phyloP scores from a whole-genome alignment of 2,113 vertebrate species.

The Misgurnus anguillicaudatus region DNA sequence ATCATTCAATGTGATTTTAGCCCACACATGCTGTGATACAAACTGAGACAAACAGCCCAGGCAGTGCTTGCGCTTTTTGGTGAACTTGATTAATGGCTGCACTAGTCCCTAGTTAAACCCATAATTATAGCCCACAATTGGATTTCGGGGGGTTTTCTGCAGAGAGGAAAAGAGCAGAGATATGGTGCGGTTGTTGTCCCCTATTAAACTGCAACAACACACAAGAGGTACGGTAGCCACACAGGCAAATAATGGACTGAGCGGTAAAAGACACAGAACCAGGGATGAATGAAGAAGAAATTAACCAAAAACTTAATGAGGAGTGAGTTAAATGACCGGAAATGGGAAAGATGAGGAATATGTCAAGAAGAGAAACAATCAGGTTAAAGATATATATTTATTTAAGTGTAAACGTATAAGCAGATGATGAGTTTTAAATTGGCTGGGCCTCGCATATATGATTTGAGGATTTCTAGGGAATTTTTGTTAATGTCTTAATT shows the following conservation, averaged over 20 bases:
- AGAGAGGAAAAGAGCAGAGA: constrained; percentile 9
- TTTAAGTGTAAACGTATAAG: neutral
- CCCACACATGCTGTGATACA: constrained; percentile 17
- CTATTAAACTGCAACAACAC: constrained; percentile 38
- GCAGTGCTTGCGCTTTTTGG: constrained; percentile 19
- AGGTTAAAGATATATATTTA: neutral
- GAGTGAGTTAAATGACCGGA: neutral
- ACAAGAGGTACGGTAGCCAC: neutral
- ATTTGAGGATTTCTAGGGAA: neutral
- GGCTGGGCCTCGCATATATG: neutral
- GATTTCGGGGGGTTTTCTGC: constrained; percentile 44
- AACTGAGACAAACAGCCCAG: constrained; percentile 12
- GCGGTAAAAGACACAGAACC: neutral
- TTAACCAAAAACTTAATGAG: neutral
- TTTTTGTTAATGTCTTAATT: constrained; percentile 45
- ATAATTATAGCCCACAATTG: constrained; percentile 54
- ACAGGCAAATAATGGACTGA: constrained; percentile 12
- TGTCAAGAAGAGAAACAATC: neutral
- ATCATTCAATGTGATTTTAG: neutral
- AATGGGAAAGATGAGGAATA: neutral
- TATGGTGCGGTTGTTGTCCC: constrained; percentile 1
- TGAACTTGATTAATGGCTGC: constrained; percentile 54
- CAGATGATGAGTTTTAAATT: neutral
- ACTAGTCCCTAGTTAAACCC: constrained; percentile 43
- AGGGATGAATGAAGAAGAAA: neutral